Evolutionary conservation across 2,888 invertebrate genomes (phyloP), one percentile per base, ranked within the genome.

Genomic region (Trilocha varians): DNA sequence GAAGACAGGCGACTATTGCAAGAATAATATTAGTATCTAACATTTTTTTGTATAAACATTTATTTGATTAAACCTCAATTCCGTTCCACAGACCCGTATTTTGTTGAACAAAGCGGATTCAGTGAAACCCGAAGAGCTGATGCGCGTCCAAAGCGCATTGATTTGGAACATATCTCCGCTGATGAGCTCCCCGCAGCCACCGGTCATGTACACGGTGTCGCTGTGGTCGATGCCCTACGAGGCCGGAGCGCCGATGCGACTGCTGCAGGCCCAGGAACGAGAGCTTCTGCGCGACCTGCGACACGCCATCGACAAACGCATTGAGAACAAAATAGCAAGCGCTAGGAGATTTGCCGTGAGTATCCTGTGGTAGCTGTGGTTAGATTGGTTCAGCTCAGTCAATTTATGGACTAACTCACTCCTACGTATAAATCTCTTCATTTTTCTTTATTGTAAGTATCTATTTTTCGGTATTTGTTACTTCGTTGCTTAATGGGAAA

Each of bases 131-230:
- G 96, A 96, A 70, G 97, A 97, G 75, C 78, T 98, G 52, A 92
- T 97, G 91, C 89, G 96, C 53, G 96, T 97, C 2, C 97, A 97
- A 75, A 95, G 96, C 55, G 96, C 95, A 9, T 87, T 98, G 40
- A 95, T 98, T 63, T 98, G 97, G 98, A 97, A 96, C 74, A 94
- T 98, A 60, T 96, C 96, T n/a, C 97, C 97, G 4, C 82, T 97
- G 59, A 95, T 98, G 93, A 96, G 96, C 49, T 96, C 96, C 37
- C 93, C 95, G 37, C 96, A 97, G 72, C 97, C 97, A 4, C 97
- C 97, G 15, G 88, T 94, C 41, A 94, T 97, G 91, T 97, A 96
- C 82, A 94, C 95, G 13, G 92, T 92, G 39, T 95, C 95, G 9
- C 74, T 95, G 57, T 96, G 96, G 96, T 94, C 94, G 9, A 88